A percentile compares a stretch with the other conserved stretches of the same genome.
These are phyloP conservation scores for Lagopus muta DNA, from an alignment of 2,113 vertebrate genomes.

Conservation along the genomic window DNA sequence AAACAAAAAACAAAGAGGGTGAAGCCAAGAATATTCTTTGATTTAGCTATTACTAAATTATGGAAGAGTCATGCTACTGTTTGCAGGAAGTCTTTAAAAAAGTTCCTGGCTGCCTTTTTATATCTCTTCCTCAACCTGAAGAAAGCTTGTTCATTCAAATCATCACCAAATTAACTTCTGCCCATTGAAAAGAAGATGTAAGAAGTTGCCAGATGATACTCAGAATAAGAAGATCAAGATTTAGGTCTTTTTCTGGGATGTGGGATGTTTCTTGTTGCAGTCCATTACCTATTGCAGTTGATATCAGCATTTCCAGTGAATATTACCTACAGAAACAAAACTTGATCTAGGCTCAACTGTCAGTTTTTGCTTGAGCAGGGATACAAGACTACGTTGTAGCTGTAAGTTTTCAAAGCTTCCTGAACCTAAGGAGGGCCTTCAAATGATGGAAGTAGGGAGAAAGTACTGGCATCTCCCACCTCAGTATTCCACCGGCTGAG, in stretches of 20 bases:
- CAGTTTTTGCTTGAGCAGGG: background rate
- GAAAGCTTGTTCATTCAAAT: rapidly evolving
- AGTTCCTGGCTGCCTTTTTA: background rate
- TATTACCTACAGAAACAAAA: background rate
- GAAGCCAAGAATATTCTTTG: background rate
- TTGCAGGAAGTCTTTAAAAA: background rate
- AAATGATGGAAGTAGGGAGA: background rate
- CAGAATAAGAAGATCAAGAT: background rate
- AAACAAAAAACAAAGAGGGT: background rate
- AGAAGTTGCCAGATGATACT: background rate
- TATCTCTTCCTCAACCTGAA: background rate
- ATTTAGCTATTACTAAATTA: rapidly evolving
- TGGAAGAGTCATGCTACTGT: background rate
- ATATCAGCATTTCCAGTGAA: background rate
- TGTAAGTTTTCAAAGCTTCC: background rate
- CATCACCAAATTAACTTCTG: background rate
- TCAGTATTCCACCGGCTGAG: background rate
- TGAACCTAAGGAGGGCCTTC: background rate
- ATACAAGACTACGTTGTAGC: background rate
- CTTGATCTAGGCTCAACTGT: background rate
- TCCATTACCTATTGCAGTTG: background rate
- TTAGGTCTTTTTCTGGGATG: background rate
- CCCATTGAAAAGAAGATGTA: background rate
- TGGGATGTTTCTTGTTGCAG: background rate
- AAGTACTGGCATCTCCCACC: background rate